These are phyloP conservation scores for Ypsolopha scabrella DNA, from an alignment of 2,888 invertebrate species.

Conservation along the genomic window DNA sequence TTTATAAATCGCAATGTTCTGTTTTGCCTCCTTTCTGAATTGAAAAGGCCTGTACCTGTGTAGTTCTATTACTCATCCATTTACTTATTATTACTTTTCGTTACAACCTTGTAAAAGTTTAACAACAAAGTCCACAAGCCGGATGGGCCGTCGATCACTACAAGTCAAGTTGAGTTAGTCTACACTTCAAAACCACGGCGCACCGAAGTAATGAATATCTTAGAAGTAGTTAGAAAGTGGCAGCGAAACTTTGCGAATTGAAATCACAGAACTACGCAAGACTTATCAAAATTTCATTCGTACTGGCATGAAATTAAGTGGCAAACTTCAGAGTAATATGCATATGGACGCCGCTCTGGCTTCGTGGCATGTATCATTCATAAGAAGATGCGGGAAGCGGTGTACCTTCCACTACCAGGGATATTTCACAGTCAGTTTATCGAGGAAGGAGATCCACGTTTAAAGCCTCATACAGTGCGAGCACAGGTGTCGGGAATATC, in stretches of 20 bases:
- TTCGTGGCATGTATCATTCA: slow-evolving; percentile 61
- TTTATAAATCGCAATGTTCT: too few relatives aligned
- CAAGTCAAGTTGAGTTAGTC: too few relatives aligned
- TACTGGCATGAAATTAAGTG: background rate
- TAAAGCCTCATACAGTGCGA: slow-evolving; percentile 64
- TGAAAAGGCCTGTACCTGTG: too few relatives aligned
- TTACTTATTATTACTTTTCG: too few relatives aligned
- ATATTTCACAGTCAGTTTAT: slow-evolving; percentile 67
- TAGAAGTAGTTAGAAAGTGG: background rate
- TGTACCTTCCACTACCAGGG: slow-evolving; percentile 43
- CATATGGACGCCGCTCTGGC: slow-evolving; percentile 16
- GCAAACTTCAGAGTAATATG: background rate
- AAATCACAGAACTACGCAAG: slow-evolving; percentile 1
- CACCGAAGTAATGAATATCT: background rate
- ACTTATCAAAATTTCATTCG: background rate
- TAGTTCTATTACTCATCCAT: too few relatives aligned
- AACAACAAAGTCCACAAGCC: too few relatives aligned
- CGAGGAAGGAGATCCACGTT: slow-evolving; percentile 56
- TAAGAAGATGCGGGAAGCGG: slow-evolving; percentile 43
- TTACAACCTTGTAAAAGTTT: too few relatives aligned
- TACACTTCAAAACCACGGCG: too few relatives aligned
- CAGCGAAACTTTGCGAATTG: background rate
- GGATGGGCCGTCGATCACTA: too few relatives aligned
- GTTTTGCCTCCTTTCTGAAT: too few relatives aligned
- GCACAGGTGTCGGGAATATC: slow-evolving; percentile 66